Conservation (phyloP, 2,797 vertebrate genomes). For the Semotilus atromaculatus region DNA sequence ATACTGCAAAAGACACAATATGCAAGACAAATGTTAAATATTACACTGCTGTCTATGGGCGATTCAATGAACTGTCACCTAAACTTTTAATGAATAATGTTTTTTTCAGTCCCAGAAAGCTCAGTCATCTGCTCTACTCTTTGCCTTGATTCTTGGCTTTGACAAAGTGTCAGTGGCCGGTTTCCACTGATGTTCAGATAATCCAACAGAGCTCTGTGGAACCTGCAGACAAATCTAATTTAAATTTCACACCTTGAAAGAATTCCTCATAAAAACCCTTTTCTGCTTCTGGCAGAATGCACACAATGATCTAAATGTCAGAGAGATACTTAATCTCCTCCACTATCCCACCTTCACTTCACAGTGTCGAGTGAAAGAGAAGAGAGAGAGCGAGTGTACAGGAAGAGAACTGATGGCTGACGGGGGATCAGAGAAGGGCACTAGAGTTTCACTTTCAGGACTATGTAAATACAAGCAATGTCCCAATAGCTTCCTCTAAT, state of each 20-base stretch:
- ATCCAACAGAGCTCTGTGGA: conserved; percentile 37
- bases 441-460: conserved; percentile 20
- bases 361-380: conserved; percentile 22
- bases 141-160: not conserved
- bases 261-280: conserved; percentile 45
- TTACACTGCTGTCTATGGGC: not conserved
- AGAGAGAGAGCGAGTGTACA: conserved; percentile 7
- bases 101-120: not conserved
- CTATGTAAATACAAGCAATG: conserved; percentile 28
- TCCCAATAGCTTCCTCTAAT: not conserved
- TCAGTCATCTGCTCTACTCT: not conserved
- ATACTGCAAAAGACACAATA: conserved; percentile 66
- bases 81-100: not conserved
- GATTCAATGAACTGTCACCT: not conserved
- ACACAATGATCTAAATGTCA: conserved; percentile 54
- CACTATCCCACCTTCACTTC: conserved; percentile 31
- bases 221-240: conserved; percentile 46
- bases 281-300: conserved; percentile 43
- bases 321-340: conserved; percentile 52
- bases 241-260: conserved; percentile 51
- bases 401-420: conserved; percentile 37
- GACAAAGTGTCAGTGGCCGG: not conserved
- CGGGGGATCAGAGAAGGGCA: conserved; percentile 20
- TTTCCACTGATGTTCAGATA: conserved; percentile 41
- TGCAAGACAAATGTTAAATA: conserved; percentile 9